Evolutionary conservation across 1,140 invertebrate species (phyloP), one percentile per base, ranked within the genome.

Genomic region (Anoplophora glabripennis): DNA sequence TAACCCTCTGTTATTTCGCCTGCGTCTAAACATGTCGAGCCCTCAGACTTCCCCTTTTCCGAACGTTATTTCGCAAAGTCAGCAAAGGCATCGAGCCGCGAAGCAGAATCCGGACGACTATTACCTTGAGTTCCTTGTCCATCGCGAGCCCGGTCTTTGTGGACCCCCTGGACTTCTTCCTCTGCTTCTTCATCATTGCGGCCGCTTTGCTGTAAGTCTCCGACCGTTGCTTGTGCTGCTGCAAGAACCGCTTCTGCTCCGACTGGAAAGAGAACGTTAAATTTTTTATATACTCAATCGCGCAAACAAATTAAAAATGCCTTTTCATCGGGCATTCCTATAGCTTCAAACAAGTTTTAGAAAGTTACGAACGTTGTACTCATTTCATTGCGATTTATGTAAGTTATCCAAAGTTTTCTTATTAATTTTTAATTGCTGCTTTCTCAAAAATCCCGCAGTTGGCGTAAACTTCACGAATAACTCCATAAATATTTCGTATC

Each of bases 141-240:
- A 90, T 86, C 8, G 87, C 86, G 15, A 87, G 78, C 40, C 86
- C 89, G 53, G 87, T 88, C 77, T 91, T 90, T 52, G 84, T 82
- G 15, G 87, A 84, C 17, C 84, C 87, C 59, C 87, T 86, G 69
- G 90, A 89, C 78, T 93, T 94, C 76, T 93, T 90, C 59, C 87
- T 77, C 68, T 92, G 89, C 71, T 93, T 94, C 76, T 93, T 94
- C 81, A 93, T 93, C 14, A 88, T 89, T 10, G 89, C 86, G 0
- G 89, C 89, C 0, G 92, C 92, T 77, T 93, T 94, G 74, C 88
- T 89, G 77, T 93, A 93, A 44, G 88, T 90, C 73, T 94, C 92
- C 17, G 89, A 89, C 61, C 89, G 83, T 63, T 89, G 85, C 77
- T 93, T 93, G 77, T 94, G 90, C 78, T 91, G 89, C 76, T 93